Evolutionary conservation across 2,113 vertebrate genomes (phyloP).

Genomic region (Amazona guildingii): DNA sequence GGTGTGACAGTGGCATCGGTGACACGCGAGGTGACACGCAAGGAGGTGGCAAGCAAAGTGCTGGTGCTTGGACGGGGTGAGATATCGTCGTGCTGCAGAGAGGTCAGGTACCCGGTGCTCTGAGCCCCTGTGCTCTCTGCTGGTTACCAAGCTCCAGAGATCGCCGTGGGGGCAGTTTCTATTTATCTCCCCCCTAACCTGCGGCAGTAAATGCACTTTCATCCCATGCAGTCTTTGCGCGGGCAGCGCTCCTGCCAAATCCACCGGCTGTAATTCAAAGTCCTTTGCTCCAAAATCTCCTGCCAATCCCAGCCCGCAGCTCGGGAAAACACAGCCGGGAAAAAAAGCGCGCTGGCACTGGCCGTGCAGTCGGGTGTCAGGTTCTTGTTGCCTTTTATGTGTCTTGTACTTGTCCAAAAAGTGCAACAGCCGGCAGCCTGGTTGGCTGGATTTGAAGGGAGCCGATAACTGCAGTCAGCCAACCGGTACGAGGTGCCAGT

Average conservation of each 20-base stretch:
- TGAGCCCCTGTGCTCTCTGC: rapidly evolving
- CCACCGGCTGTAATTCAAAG: constrained; percentile 20
- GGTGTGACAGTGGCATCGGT: rapidly evolving
- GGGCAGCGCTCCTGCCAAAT: background rate
- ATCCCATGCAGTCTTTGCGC: background rate
- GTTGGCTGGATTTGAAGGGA: constrained; percentile 71
- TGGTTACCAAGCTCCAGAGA: rapidly evolving
- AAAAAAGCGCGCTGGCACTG: background rate
- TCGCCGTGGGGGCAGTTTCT: rapidly evolving
- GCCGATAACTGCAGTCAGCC: constrained; percentile 50
- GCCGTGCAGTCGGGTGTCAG: background rate
- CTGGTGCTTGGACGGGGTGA: rapidly evolving
- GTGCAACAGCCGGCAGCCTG: constrained; percentile 28
- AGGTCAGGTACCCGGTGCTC: rapidly evolving
- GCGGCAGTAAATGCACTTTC: background rate
- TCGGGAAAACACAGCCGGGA: background rate
- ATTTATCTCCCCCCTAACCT: rapidly evolving
- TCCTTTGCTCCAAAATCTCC: background rate
- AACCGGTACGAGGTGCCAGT: background rate
- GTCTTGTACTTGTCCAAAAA: background rate
- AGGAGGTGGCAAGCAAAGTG: background rate
- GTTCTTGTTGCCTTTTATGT: constrained; percentile 27
- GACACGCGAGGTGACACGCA: background rate
- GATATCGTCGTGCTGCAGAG: background rate
- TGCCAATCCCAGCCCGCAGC: constrained; percentile 9